Percentiles rank a stretch among this genome's conserved stretches.
Evolutionary conservation across 2,888 invertebrate species (phyloP).

Genomic region (Troides helena): DNA sequence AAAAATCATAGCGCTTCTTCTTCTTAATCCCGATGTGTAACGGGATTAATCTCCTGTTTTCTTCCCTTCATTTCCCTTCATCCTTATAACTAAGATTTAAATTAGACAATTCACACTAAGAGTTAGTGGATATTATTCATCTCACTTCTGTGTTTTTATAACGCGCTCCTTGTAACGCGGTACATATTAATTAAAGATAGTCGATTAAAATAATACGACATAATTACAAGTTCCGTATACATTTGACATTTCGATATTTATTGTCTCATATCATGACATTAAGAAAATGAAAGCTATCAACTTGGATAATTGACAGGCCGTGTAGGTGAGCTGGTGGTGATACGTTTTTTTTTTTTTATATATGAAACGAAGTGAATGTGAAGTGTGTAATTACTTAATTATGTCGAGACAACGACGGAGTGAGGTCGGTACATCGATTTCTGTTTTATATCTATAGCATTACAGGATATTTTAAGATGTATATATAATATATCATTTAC

Average conservation of each 20-base stretch:
- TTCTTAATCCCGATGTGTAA: too few species aligned
- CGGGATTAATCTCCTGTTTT: too few species aligned
- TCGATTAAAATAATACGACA: neutral
- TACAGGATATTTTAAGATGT: neutral
- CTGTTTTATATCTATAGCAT: neutral
- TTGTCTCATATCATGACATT: constrained; percentile 12
- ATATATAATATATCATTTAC: neutral
- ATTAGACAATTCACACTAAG: too few species aligned
- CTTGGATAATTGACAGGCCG: constrained; percentile 22
- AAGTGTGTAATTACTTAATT: constrained; percentile 26
- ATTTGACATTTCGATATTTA: constrained; percentile 12
- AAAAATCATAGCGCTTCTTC: too few species aligned
- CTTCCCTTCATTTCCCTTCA: too few species aligned
- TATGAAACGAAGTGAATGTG: neutral
- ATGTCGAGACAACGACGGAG: constrained; percentile 6
- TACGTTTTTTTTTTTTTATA: constrained; percentile 7
- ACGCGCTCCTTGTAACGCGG: too few species aligned
- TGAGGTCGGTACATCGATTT: neutral
- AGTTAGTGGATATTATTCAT: too few species aligned
- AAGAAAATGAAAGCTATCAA: constrained; percentile 12
- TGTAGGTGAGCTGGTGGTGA: constrained; percentile 1
- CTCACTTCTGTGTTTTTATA: too few species aligned
- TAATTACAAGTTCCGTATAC: constrained; percentile 18
- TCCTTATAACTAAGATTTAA: too few species aligned
- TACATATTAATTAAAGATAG: too few species aligned